A percentile compares a stretch with the other conserved stretches of the same genome.
phyloP scores from a whole-genome alignment of 2,113 vertebrate species.

The Catharus bicknelli region DNA sequence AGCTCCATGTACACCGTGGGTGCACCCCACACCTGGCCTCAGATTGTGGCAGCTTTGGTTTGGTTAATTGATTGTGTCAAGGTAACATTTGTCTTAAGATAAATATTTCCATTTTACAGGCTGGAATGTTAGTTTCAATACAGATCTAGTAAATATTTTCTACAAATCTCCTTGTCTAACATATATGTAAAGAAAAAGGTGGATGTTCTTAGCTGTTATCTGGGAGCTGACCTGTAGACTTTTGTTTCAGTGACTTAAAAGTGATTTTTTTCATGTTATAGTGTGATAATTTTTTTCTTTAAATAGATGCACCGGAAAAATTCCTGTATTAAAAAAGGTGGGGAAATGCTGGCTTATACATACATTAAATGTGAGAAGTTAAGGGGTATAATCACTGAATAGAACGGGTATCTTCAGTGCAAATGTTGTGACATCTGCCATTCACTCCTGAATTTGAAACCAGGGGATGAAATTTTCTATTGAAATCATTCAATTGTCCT shows the following conservation, averaged over 20 bases:
- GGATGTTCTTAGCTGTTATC: neutral
- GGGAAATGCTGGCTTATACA: rapidly evolving
- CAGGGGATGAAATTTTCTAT: neutral
- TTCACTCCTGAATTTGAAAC: neutral
- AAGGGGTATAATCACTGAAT: neutral
- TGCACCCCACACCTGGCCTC: slow-evolving; percentile 96
- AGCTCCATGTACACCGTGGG: slow-evolving; percentile 96
- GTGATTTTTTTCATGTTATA: neutral
- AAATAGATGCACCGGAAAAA: neutral
- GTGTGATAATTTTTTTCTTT: neutral
- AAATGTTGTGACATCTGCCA: neutral
- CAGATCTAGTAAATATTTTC: neutral
- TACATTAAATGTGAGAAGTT: neutral
- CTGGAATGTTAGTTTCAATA: neutral
- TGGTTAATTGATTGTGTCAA: slow-evolving; percentile 92
- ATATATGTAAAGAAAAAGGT: neutral
- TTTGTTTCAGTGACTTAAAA: neutral
- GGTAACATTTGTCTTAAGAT: slow-evolving; percentile 71
- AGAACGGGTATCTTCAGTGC: neutral
- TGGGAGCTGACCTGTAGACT: neutral
- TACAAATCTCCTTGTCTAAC: neutral
- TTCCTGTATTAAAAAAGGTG: neutral
- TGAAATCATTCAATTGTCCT: neutral
- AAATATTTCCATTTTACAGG: neutral
- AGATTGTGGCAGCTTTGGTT: slow-evolving; percentile 88